phyloP scores from a whole-genome alignment of 2,113 vertebrate species.

The Cololabis saira region DNA sequence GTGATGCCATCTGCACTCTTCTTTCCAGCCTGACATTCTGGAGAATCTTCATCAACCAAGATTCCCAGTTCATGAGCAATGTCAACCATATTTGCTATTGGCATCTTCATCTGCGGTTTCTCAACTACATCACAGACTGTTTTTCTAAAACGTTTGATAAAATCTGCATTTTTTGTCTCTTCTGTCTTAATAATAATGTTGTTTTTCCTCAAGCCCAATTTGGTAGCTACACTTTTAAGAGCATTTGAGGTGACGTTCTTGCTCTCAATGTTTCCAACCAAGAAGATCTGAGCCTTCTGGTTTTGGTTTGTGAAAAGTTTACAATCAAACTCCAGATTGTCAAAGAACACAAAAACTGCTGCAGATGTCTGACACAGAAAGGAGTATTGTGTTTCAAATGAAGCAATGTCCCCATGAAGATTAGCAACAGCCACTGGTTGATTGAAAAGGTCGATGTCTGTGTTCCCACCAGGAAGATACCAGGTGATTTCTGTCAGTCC shows the following conservation, averaged over 20 bases:
- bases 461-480: conserved; percentile 78
- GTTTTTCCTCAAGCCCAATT: conserved; percentile 40
- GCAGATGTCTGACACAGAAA: conserved; percentile 81
- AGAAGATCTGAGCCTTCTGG: conserved; percentile 52
- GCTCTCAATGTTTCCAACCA: conserved; percentile 58
- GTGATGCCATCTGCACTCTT: conserved; percentile 55
- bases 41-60: conserved; percentile 65
- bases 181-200: conserved; percentile 57
- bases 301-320: conserved; percentile 61
- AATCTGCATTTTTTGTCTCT: conserved; percentile 60
- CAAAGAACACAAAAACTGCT: conserved; percentile 81
- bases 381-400: conserved; percentile 72
- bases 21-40: conserved; percentile 60
- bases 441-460: conserved; percentile 68
- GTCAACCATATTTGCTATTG: conserved; percentile 48
- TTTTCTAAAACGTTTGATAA: conserved; percentile 46
- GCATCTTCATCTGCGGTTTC: conserved; percentile 1
- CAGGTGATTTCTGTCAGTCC: conserved; percentile 83
- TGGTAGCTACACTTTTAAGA: conserved; percentile 11
- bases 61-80: conserved; percentile 62
- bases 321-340: conserved; percentile 57
- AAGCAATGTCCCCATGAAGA: conserved; percentile 74
- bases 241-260: not conserved
- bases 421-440: conserved; percentile 80
- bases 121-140: conserved; percentile 31